Percentiles rank a stretch among this genome's conserved stretches.
phyloP scores from a whole-genome alignment of 1,140 invertebrate species.

The Diuraphis noxia region DNA sequence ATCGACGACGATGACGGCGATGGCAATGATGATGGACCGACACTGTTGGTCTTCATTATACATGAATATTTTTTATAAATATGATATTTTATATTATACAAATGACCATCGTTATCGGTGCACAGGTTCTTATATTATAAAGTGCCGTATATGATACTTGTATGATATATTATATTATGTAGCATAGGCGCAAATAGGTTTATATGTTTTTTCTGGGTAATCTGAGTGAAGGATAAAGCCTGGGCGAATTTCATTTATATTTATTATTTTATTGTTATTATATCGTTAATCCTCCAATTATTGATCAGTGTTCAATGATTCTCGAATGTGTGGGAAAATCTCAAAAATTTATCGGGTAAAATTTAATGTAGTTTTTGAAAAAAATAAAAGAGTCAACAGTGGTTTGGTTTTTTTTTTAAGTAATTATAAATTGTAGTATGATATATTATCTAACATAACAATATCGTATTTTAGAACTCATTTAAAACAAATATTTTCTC shows the following conservation, averaged over 20 bases:
- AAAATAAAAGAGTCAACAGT: no score
- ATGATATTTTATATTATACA: neutral
- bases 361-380: neutral
- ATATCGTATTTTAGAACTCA: neutral
- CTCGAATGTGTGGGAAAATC: neutral
- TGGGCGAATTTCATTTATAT: neutral
- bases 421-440: no score
- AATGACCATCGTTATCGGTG: neutral
- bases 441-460: neutral
- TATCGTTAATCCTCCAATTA: neutral
- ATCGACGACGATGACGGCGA: neutral
- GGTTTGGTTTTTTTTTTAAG: no score
- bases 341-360: no score
- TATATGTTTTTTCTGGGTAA: neutral
- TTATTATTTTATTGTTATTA: neutral
- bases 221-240: no score
- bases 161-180: neutral
- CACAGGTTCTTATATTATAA: neutral
- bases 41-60: neutral
- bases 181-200: neutral
- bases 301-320: neutral
- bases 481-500: neutral
- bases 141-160: neutral
- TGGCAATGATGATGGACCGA: neutral
- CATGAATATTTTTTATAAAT: neutral